These are phyloP conservation scores for Aproaerema taeniolella DNA, from an alignment of 2,888 invertebrate genomes.

Conservation along the genomic window DNA sequence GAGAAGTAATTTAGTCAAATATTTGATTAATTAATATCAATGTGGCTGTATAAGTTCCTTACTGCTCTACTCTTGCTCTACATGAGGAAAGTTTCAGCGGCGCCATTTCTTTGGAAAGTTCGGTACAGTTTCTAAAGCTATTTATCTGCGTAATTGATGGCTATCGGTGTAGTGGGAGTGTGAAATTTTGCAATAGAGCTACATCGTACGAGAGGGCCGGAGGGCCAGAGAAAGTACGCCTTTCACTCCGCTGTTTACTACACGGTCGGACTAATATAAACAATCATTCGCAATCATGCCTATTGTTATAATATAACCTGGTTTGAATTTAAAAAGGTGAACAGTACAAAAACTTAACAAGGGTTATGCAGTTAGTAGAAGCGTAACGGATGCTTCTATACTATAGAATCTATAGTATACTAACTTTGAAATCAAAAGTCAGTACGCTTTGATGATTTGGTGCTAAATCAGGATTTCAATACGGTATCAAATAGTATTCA, in stretches of 20 bases:
- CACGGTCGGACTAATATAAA: constrained; percentile 50
- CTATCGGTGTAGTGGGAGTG: constrained; percentile 53
- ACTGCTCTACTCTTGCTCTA: too few relatives aligned
- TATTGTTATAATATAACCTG: constrained; percentile 33
- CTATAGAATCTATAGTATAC: too few relatives aligned
- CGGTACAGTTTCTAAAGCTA: constrained; percentile 43
- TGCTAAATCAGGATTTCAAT: too few relatives aligned
- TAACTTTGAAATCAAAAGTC: too few relatives aligned
- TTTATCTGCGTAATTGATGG: constrained; percentile 60
- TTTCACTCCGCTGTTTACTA: constrained; percentile 60
- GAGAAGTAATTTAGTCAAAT: too few relatives aligned
- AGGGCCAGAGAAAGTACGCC: constrained; percentile 73
- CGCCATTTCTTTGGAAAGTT: constrained; percentile 16
- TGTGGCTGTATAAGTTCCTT: too few relatives aligned
- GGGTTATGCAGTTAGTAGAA: too few relatives aligned
- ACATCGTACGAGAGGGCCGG: constrained; percentile 55
- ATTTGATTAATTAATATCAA: too few relatives aligned
- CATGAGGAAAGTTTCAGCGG: constrained; percentile 8
- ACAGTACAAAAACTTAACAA: too few relatives aligned
- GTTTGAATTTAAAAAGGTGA: constrained; percentile 30
- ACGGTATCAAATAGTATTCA: too few relatives aligned
- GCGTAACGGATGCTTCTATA: too few relatives aligned
- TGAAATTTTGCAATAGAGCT: constrained; percentile 66
- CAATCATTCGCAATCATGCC: constrained; percentile 51
- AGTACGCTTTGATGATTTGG: too few relatives aligned